These are phyloP conservation scores for Enoplosus armatus DNA, from an alignment of 2,797 vertebrate species.

Conservation along the genomic window DNA sequence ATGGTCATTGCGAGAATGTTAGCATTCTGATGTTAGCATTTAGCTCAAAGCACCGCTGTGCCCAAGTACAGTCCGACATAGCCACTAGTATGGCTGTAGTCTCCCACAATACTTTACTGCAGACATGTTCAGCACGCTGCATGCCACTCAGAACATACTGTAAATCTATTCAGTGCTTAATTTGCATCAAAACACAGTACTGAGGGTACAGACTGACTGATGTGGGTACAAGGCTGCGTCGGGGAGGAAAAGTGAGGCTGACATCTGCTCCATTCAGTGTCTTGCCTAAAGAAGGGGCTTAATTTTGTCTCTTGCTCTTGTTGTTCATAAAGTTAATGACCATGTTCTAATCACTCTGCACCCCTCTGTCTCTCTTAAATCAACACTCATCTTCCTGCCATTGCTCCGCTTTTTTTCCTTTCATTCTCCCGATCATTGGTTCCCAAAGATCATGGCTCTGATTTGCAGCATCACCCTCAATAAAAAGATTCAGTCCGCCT, in stretches of 20 bases:
- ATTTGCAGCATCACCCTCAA: conserved; percentile 67
- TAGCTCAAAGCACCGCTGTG: not conserved
- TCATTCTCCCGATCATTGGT: not conserved
- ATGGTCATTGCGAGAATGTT: no score
- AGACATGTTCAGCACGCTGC: not conserved
- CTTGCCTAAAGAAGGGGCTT: not conserved
- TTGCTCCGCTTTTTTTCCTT: not conserved
- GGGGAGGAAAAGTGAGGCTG: not conserved
- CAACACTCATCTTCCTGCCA: not conserved
- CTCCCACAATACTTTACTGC: no score
- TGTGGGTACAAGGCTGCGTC: not conserved
- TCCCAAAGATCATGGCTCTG: conserved; percentile 62
- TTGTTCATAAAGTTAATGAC: conserved; percentile 12
- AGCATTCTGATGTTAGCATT: not conserved
- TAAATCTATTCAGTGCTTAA: not conserved
- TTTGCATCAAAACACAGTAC: not conserved
- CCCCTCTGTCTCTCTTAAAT: conserved; percentile 12
- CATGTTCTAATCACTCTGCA: conserved; percentile 23
- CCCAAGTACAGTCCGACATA: not conserved
- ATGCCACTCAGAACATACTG: not conserved
- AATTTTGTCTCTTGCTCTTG: not conserved
- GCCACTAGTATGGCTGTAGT: not conserved
- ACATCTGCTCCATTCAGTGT: not conserved
- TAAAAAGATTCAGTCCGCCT: conserved; percentile 36
- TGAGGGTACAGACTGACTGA: not conserved